Evolutionary conservation across 2,113 vertebrate species (phyloP).

Genomic region (Potamarius usumacintae): DNA sequence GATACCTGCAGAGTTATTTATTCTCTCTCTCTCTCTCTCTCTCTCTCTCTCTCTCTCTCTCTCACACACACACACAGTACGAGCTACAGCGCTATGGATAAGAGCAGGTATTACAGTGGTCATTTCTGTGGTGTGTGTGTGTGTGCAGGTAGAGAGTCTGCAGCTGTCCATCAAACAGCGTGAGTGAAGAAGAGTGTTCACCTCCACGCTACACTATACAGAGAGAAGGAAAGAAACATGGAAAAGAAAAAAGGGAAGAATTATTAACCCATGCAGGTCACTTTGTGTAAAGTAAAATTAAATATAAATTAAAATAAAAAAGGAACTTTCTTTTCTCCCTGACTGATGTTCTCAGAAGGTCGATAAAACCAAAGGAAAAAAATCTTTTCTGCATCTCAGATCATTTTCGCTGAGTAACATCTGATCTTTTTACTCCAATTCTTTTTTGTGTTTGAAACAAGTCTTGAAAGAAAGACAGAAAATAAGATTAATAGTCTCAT

Average conservation of each 20-base stretch:
- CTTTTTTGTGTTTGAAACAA: neutral
- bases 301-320: neutral
- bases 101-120: conserved; percentile 39
- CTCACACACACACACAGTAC: conserved; percentile 7
- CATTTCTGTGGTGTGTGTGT: neutral
- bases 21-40: neutral
- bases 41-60: too few relatives aligned
- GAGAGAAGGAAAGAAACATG: neutral
- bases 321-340: neutral
- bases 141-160: conserved; percentile 17
- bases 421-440: neutral
- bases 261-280: neutral
- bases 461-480: neutral
- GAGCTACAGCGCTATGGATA: conserved; percentile 26
- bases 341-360: neutral
- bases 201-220: neutral
- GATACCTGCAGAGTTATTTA: conserved; percentile 21
- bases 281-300: neutral
- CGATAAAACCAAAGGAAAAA: neutral
- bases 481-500: neutral
- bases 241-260: neutral
- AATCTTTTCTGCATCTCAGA: neutral
- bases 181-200: neutral
- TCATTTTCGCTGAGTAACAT: neutral
- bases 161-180: conserved; percentile 41